Evolutionary conservation across 2,888 invertebrate genomes (phyloP).

Genomic region (Danaus chrysippus): DNA sequence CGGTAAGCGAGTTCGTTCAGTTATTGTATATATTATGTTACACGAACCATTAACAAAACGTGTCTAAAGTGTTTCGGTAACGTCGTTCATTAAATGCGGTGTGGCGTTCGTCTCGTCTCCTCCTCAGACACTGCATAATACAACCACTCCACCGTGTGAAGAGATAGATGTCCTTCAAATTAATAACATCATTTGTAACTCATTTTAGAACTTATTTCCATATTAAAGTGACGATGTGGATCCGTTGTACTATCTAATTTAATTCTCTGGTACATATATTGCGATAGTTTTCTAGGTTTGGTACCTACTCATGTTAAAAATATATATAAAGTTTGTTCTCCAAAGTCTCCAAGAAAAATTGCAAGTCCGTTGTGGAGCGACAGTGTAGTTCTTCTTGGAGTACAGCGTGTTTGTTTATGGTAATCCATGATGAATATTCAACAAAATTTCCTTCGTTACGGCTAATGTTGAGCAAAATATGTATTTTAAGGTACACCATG

Average conservation of each 20-base stretch:
- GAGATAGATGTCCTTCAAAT: background rate
- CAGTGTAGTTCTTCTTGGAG: conserved; percentile 31
- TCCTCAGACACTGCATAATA: background rate
- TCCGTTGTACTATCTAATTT: no score
- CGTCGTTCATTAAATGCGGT: background rate
- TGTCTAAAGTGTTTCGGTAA: background rate
- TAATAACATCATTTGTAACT: background rate
- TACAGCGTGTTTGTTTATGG: conserved; percentile 40
- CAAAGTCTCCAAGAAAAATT: background rate
- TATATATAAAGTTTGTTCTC: no score
- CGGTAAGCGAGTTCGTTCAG: background rate
- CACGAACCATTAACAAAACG: background rate
- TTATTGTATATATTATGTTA: background rate
- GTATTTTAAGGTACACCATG: conserved; percentile 12
- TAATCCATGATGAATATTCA: conserved; percentile 44
- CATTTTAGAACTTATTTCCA: background rate
- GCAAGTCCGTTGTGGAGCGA: conserved; percentile 9
- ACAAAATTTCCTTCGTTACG: conserved; percentile 16
- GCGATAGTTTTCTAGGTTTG: no score
- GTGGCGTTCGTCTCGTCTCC: background rate
- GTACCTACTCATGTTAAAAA: no score
- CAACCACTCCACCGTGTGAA: background rate
- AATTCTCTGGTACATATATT: no score
- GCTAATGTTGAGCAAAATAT: conserved; percentile 15
- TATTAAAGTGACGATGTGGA: background rate